phyloP scores from a whole-genome alignment of 2,888 invertebrate species.

The Teleogryllus oceanicus region DNA sequence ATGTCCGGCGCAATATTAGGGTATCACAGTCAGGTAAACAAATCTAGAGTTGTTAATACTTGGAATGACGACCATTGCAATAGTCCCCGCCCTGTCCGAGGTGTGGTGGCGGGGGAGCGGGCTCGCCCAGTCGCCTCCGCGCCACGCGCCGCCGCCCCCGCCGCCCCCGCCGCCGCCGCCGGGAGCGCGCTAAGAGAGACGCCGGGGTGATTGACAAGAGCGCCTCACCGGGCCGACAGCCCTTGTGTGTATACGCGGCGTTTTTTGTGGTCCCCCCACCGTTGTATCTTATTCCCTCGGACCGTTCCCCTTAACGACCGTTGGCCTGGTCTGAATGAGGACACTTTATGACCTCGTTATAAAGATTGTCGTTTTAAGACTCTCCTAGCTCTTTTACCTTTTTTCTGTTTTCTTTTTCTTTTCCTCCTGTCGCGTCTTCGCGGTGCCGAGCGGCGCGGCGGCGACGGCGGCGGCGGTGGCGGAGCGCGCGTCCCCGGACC shows the following conservation, averaged over 20 bases:
- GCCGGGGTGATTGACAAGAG: constrained; percentile 27
- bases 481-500: too few species aligned
- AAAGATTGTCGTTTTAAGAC: constrained; percentile 27
- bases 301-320: constrained; percentile 28
- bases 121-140: not conserved
- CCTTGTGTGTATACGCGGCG: not conserved
- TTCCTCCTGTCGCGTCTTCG: not conserved
- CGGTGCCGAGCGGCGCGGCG: too few species aligned
- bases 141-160: not conserved
- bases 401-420: constrained; percentile 18
- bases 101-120: not conserved
- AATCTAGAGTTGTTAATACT: too few species aligned
- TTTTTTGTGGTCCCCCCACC: not conserved
- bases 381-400: constrained; percentile 22
- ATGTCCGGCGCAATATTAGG: too few species aligned
- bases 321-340: constrained; percentile 25
- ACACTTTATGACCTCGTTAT: constrained; percentile 36
- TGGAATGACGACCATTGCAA: not conserved
- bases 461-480: too few species aligned
- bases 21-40: too few species aligned
- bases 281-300: constrained; percentile 30
- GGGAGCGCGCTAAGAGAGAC: not conserved
- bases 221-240: constrained; percentile 24
- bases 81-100: not conserved
- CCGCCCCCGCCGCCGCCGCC: not conserved